Base-by-base conservation (phyloP, 2,113 vertebrate species). In the Pteronura brasiliensis region DNA sequence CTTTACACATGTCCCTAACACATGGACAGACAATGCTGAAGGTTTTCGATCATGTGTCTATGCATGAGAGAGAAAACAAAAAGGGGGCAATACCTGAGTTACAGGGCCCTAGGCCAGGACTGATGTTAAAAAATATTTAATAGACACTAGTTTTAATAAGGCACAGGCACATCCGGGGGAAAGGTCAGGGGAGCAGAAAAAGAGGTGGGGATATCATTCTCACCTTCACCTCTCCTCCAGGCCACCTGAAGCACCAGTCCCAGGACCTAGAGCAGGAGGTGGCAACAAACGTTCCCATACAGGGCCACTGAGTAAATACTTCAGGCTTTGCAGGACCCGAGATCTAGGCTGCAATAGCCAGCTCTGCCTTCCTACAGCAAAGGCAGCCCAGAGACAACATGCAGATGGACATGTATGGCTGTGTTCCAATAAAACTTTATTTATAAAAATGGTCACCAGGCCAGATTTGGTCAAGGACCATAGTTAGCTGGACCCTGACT, bases 341-440 rank as follows among this genome's bases (percentile, higher is more conserved):
- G 39, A 10, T 89, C 23, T 72, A 13, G 34, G 25, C 8, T 57
- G 65, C 74, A 65, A 88, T 63, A 57, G 11, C 93, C 83, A 90
- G 15, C 7, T 84, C 61, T 55, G 47, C 44, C 42, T 65, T 83
- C 21, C 1, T 67, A 74, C 17, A 93, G 21, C 18, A 74, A 96
- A 31, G 80, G 25, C 14, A 88, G 49, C 23, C 49, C 49, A 80
- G 0, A 71, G 61, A 90, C 7, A 47, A 47, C 14, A 82, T 17
- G 52, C 23, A 80, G 61, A 76, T 17, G 34, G 29, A n/a, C 39
- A 12, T 72, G 8, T 36, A 27, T 49, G 59, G 49, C 9, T 85
- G n/a, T 77, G 39, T 76, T 86, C 59, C 47, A 72, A 63, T 76
- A 95, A 92, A 94, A 82, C 42, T 96, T 95, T 79, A 95, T 88